phyloP scores from a whole-genome alignment of 2,113 vertebrate genomes.

The Toxotes jaculatrix region DNA sequence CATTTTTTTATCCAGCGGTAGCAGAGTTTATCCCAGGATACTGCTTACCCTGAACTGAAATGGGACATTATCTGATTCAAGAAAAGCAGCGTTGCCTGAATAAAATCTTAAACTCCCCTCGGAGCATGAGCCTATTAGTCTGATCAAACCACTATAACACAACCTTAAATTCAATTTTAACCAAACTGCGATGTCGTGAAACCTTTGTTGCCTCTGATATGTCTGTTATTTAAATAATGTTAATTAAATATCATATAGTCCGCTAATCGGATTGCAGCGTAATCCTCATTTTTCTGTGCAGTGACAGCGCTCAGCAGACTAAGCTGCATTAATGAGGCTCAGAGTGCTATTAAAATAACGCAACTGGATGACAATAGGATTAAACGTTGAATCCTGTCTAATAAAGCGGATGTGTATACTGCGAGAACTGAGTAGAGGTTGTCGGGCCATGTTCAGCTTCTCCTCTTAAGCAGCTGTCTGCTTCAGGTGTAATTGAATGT shows the following conservation, averaged over 20 bases:
- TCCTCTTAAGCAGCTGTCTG: constrained; percentile 88
- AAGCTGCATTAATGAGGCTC: constrained; percentile 86
- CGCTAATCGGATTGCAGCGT: constrained; percentile 74
- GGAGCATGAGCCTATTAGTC: background rate
- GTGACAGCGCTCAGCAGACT: constrained; percentile 83
- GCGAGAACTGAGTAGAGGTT: constrained; percentile 88
- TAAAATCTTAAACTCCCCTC: constrained; percentile 9
- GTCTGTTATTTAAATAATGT: constrained; percentile 43
- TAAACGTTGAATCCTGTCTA: constrained; percentile 91
- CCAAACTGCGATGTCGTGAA: background rate
- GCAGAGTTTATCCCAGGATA: constrained; percentile 46
- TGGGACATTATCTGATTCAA: constrained; percentile 34
- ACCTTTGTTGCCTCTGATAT: constrained; percentile 6
- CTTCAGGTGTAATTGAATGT: constrained; percentile 93
- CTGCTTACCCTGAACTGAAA: constrained; percentile 36
- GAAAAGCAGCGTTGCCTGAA: constrained; percentile 18
- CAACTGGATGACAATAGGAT: constrained; percentile 90
- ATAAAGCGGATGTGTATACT: constrained; percentile 88
- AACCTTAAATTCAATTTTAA: background rate
- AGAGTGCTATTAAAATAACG: constrained; percentile 91
- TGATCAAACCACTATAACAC: background rate
- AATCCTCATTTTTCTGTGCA: constrained; percentile 64
- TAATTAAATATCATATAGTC: constrained; percentile 66
- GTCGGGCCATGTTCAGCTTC: constrained; percentile 82
- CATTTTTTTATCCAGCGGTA: constrained; percentile 53